These are phyloP conservation scores for Dendrocopos noguchii DNA, from an alignment of 2,113 vertebrate genomes.

Conservation along the genomic window DNA sequence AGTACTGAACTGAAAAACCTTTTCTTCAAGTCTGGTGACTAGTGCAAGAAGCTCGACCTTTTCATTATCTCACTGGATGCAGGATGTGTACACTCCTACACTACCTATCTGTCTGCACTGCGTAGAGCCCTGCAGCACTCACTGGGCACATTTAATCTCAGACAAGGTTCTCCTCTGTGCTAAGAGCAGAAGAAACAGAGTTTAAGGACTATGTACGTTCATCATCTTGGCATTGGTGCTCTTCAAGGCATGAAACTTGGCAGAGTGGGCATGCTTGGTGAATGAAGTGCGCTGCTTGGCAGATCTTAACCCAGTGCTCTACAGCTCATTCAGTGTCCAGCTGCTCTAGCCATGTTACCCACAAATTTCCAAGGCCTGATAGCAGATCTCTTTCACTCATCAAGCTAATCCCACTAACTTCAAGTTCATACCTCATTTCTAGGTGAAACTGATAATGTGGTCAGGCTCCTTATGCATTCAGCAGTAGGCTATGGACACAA, in stretches of 20 bases:
- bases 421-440: background rate
- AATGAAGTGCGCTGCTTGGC: background rate
- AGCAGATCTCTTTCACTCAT: background rate
- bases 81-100: background rate
- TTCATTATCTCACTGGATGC: background rate
- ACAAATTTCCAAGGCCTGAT: background rate
- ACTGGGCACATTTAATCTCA: background rate
- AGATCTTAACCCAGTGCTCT: background rate
- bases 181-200: background rate
- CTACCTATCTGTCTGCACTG: background rate
- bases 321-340: background rate
- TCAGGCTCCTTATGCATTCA: background rate
- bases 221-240: background rate
- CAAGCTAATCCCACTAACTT: background rate
- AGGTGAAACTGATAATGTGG: background rate
- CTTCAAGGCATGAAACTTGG: background rate
- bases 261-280: background rate
- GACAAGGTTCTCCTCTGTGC: background rate
- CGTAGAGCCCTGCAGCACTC: background rate
- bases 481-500: background rate
- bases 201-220: background rate
- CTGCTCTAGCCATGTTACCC: background rate
- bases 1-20: background rate
- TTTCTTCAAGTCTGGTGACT: background rate
- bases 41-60: background rate